Conservation (phyloP, 2,888 invertebrate species). For the Ichneumon xanthorius region DNA sequence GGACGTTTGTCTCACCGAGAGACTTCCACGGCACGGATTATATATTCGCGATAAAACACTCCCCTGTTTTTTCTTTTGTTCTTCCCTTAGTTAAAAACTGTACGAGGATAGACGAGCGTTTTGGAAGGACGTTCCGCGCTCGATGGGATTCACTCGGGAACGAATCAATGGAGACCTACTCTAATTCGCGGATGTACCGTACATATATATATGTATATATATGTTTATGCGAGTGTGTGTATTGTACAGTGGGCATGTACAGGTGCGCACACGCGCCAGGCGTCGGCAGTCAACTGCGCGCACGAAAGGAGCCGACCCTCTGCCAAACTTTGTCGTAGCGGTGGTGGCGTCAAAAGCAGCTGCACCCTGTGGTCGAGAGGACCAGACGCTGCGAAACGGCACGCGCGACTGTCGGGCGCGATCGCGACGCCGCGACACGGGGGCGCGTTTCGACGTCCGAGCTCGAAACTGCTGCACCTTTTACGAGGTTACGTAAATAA, state of each 20-base stretch:
- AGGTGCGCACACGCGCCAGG: conserved; percentile 2
- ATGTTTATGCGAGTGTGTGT: background rate
- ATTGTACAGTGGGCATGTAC: background rate
- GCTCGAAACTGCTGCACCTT: background rate
- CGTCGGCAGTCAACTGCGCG: conserved; percentile 1
- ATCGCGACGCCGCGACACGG: background rate
- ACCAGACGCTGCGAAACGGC: conserved; percentile 8
- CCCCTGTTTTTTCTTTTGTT: background rate
- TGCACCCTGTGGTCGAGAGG: background rate
- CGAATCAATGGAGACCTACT: conserved; percentile 42
- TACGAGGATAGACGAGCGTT: background rate
- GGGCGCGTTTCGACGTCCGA: background rate
- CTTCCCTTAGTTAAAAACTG: background rate
- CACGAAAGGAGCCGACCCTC: background rate
- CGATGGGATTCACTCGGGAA: conserved; percentile 46
- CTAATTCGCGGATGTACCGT: background rate
- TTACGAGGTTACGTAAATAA: background rate
- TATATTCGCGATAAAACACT: background rate
- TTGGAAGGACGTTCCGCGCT: background rate
- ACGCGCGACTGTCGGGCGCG: background rate
- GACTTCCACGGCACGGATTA: background rate
- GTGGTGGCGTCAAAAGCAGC: background rate
- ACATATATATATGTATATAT: background rate
- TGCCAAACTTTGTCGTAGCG: background rate
- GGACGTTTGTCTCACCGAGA: conserved; percentile 5